Base-by-base conservation (phyloP, 2,797 vertebrate species). In the Benthosema pterotum region DNA sequence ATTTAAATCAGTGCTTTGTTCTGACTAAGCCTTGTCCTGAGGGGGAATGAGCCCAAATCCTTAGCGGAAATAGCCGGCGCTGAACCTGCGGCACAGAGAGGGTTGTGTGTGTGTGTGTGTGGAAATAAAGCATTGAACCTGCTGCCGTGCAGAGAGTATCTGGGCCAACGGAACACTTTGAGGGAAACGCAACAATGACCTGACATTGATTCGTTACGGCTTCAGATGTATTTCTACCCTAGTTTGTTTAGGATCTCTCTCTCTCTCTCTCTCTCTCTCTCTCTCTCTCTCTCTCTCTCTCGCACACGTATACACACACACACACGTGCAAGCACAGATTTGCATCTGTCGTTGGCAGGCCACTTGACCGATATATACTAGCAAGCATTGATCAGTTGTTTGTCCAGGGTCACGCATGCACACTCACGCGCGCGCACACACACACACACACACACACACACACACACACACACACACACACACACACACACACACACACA, bases 61-160 rank as follows among this genome's bases (percentile, higher is more conserved):
- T 68, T 47, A 78, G 74, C 13, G 32, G 72, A 83, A 83, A 83
- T 87, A 82, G 3, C 5, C 22, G 4, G 19, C 57, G 74, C 72
- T 80, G 74, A 86, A 82, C 73, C 79, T 70, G 52, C 71, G 64
- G 46, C 13, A 1, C 51, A 22, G 59, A 66, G 69, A 79, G 65
- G 67, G 79, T 5, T 32, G 28, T 32, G 32, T 67, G 46, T 9
- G 7, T 38, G 7, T 7, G 32, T 38, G 32, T 32, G 28, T 38
- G 32, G 72, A 83, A 83, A 83, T 87, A 25, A 25, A 25, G 81
- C 57, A 76, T 71, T 80, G 75, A 86, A 82, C 72, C 22, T 25
- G 28, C 79, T 70, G 52, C 71, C 65, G 43, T 11, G 1, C 54
- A 32, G 59, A 64, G 69, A 79, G 67, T 71, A 80, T 85, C 72